Percentiles rank a stretch among this genome's conserved stretches.
Conservation (phyloP, 2,113 vertebrate species). For the Muntiacus reevesi region DNA sequence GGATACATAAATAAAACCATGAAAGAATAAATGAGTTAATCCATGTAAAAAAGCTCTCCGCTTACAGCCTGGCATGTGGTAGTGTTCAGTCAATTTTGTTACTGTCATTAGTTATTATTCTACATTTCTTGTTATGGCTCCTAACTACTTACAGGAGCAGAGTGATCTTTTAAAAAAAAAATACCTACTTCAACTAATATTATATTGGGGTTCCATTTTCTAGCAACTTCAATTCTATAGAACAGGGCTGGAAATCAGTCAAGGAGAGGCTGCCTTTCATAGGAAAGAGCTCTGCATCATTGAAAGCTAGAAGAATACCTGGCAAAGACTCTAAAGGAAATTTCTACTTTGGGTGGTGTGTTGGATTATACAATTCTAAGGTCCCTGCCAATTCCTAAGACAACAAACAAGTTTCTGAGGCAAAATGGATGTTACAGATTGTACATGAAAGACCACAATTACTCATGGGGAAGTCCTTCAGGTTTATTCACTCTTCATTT, state of each 20-base stretch:
- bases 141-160: neutral
- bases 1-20: neutral
- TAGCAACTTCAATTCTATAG: neutral
- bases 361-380: neutral
- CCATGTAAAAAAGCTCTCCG: neutral
- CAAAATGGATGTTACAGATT: neutral
- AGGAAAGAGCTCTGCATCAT: neutral
- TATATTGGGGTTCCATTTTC: neutral
- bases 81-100: neutral
- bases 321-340: neutral
- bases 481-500: neutral
- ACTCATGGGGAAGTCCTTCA: neutral
- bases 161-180: neutral
- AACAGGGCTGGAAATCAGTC: neutral
- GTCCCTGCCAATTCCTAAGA: neutral
- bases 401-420: slow-evolving; percentile 37
- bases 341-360: neutral
- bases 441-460: neutral
- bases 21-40: neutral
- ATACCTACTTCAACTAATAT: neutral
- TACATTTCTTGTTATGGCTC: neutral
- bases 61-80: neutral
- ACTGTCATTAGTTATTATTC: too few species aligned
- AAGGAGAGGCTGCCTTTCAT: neutral
- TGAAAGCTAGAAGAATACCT: neutral